Evolutionary conservation across 2,113 vertebrate species (phyloP).

Genomic region (Phalacrocorax aristotelis): DNA sequence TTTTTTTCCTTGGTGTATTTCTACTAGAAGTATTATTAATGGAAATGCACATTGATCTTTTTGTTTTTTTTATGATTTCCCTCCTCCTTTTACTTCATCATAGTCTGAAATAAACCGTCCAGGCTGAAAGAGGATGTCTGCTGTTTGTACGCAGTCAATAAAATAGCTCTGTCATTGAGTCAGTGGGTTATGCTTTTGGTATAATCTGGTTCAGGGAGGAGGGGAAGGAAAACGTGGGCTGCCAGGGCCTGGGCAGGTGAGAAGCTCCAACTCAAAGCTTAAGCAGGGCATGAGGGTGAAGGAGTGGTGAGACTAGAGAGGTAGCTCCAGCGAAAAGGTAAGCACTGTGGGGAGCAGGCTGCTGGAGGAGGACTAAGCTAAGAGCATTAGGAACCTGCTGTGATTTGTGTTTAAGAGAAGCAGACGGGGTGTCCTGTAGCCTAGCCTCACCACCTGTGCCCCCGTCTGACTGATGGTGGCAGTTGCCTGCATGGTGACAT

Average conservation of each 20-base stretch:
- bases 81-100: neutral
- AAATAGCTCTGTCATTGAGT: neutral
- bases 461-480: accelerated
- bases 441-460: neutral
- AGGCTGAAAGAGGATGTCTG: neutral
- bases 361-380: neutral
- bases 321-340: neutral
- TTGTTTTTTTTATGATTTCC: neutral
- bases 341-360: neutral
- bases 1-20: neutral
- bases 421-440: neutral
- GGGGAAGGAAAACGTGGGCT: neutral
- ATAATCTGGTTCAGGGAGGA: neutral
- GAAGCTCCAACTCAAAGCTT: neutral
- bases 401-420: neutral
- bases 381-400: neutral
- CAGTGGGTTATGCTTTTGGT: neutral
- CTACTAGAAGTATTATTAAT: neutral
- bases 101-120: neutral
- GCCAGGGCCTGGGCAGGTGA: neutral
- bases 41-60: neutral
- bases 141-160: neutral
- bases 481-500: accelerated
- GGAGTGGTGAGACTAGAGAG: neutral
- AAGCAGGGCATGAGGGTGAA: neutral